Evolutionary conservation across 2,888 invertebrate genomes (phyloP).

Genomic region (Amorpha juglandis): DNA sequence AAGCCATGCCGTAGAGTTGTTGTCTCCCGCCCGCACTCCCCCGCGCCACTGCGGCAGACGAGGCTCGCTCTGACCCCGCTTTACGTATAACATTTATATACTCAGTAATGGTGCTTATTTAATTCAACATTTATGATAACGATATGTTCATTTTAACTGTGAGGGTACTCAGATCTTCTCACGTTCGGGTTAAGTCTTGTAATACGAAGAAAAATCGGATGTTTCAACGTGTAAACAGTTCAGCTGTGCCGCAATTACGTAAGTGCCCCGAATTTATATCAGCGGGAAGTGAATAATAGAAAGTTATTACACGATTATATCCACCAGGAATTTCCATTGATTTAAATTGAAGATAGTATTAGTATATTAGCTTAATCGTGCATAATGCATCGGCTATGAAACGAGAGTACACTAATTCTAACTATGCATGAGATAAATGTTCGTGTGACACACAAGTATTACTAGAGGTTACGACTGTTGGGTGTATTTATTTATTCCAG

Average conservation of each 20-base stretch:
- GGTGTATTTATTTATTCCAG: no score
- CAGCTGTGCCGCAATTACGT: background rate
- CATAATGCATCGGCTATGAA: no score
- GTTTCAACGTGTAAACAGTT: background rate
- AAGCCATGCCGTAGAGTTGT: background rate
- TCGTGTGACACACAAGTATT: no score
- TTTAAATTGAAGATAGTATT: background rate
- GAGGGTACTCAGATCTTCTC: background rate
- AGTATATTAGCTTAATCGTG: background rate
- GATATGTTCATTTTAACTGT: background rate
- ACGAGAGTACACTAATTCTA: no score
- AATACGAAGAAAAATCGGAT: background rate
- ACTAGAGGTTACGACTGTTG: no score
- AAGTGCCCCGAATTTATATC: slow-evolving; percentile 4
- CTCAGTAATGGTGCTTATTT: slow-evolving; percentile 22
- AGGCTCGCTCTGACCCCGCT: background rate
- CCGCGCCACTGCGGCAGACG: slow-evolving; percentile 47
- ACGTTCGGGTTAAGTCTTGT: background rate
- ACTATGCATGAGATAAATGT: no score
- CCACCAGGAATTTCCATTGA: background rate
- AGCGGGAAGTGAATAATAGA: background rate
- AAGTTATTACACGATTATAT: background rate
- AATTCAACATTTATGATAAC: slow-evolving; percentile 22
- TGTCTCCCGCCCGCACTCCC: slow-evolving; percentile 43
- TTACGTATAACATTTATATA: slow-evolving; percentile 27